Evolutionary conservation across 2,888 invertebrate genomes (phyloP), one percentile per base, ranked within the genome.

Genomic region (Drosophila prolongata): DNA sequence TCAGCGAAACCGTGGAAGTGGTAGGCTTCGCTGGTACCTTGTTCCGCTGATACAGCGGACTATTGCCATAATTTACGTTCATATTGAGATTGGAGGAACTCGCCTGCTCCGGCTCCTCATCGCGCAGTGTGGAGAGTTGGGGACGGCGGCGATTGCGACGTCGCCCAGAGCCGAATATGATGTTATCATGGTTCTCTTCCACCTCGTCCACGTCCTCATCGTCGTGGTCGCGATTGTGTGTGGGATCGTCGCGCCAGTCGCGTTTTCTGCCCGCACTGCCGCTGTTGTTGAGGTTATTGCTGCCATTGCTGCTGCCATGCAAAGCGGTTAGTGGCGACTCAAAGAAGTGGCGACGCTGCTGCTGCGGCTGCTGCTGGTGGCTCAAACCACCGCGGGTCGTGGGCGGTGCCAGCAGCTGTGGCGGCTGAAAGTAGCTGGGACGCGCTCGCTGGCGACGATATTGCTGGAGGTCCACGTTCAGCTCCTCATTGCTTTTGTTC

Each of bases 401-500:
- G 0, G 19, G 66, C 16, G 42, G 42, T 1, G 46, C 30, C 38
- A 64, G 27, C 9, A 65, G 16, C n/a, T 24, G 62, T 9, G 62
- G 55, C 14, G 71, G 42, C 53, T 53, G 75, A 27, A 83, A 88
- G 35, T 88, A 82, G 35, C 75, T 86, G 24, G 84, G 78, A 16
- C 89, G 92, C 78, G 71, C 68, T n/a, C 85, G 76, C 46, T 90
- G 92, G 90, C 81, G 89, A n/a, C 89, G 90, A 82, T 94, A 94
- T 90, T 87, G 84, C 43, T 86, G 90, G 46, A 79, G 77, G 54
- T 90, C 83, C 67, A 84, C 72, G 69, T 89, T 89, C 19, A 87
- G 80, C 87, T 94, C 95, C 80, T 96, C 95, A 89, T 95, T 96
- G 86, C 95, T 95, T 92, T 97, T 97, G 76, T 90, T 90, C 43